These are phyloP conservation scores for Pachyuromys duprasi DNA, from an alignment of 2,797 vertebrate genomes.

Conservation along the genomic window DNA sequence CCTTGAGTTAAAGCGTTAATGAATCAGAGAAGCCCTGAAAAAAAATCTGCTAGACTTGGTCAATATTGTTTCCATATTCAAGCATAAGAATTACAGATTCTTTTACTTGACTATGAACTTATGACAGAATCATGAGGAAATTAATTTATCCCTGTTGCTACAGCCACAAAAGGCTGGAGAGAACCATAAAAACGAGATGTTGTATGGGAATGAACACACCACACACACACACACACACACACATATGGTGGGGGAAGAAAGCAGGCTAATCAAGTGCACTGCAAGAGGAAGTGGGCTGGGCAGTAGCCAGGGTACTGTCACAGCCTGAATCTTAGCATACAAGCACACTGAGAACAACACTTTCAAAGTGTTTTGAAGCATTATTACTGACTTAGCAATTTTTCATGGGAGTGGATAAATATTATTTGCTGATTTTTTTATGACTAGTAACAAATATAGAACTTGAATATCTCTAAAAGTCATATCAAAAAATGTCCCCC, in stretches of 20 bases:
- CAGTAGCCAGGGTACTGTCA: not conserved
- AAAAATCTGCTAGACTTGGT: constrained; percentile 57
- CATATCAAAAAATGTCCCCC: not conserved
- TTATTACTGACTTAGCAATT: constrained; percentile 32
- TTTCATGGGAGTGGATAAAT: constrained; percentile 20
- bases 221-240: not conserved
- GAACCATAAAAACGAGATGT: not conserved
- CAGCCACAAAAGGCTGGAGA: not conserved
- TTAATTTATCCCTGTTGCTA: not conserved
- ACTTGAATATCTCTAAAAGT: constrained; percentile 52
- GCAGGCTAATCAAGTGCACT: not conserved
- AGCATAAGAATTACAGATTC: not conserved
- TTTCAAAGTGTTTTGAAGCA: constrained; percentile 48
- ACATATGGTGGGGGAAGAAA: not conserved
- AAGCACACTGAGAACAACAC: constrained; percentile 13
- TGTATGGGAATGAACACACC: not conserved
- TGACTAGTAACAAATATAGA: constrained; percentile 28
- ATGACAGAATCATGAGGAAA: not conserved
- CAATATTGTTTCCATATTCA: not conserved
- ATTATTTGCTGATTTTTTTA: constrained; percentile 40
- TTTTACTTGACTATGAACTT: constrained; percentile 34
- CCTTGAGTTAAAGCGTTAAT: not conserved
- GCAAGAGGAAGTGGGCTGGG: not conserved
- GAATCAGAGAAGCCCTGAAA: not conserved
- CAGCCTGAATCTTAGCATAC: not conserved